Conservation (phyloP, 2,113 vertebrate genomes). For the Pygathrix nemaeus region DNA sequence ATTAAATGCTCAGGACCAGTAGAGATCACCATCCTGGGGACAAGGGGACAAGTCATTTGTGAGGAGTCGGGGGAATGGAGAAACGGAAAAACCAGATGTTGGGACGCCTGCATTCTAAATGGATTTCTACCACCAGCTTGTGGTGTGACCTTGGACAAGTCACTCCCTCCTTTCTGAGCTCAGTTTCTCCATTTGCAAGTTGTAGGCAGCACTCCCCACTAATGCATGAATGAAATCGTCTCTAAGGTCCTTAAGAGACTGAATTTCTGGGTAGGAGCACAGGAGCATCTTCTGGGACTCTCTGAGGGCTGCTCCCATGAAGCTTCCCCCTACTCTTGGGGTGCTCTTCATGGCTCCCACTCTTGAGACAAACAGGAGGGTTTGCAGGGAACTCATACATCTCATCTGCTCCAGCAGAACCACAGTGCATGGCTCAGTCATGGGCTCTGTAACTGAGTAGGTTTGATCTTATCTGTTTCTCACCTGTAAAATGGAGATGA, state of each 20-base stretch:
- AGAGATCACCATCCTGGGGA: neutral
- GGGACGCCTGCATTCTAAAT: neutral
- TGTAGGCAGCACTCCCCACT: neutral
- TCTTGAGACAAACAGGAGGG: neutral
- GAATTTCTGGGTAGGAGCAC: neutral
- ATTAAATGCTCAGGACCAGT: rapidly evolving
- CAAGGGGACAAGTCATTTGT: neutral
- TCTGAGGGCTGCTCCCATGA: neutral
- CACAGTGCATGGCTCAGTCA: rapidly evolving
- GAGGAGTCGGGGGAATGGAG: neutral
- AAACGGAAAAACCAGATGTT: neutral
- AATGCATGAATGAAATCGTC: neutral
- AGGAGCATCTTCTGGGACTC: neutral
- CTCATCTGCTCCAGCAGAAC: neutral
- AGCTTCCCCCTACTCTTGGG: neutral
- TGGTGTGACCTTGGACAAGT: neutral
- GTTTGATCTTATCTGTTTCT: neutral
- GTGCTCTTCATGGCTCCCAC: neutral
- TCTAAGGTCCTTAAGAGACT: neutral
- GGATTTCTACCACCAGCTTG: neutral
- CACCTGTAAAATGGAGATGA: neutral
- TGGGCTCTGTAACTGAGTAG: neutral
- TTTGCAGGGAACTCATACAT: neutral
- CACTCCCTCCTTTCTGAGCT: neutral
- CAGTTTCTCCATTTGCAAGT: neutral